Percentiles rank a stretch among this genome's conserved stretches.
phyloP scores from a whole-genome alignment of 2,113 vertebrate species.

The Hemibates koningsi region DNA sequence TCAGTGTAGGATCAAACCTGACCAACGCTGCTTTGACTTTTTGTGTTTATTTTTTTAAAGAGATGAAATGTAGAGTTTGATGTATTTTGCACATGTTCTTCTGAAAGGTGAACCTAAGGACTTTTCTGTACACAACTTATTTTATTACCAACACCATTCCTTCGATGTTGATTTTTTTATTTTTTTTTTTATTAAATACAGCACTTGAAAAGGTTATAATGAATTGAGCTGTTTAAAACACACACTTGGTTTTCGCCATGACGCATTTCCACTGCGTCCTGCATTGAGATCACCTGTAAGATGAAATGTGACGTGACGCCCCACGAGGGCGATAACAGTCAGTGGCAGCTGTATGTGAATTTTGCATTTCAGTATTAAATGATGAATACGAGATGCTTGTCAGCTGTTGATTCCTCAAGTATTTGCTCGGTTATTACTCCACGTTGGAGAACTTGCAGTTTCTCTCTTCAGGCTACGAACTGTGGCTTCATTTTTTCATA shows the following conservation, averaged over 20 bases:
- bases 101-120: conserved; percentile 31
- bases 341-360: conserved; percentile 3
- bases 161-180: background rate
- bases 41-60: conserved; percentile 18
- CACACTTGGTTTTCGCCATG: background rate
- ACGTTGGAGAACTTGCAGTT: background rate
- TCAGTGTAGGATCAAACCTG: conserved; percentile 85
- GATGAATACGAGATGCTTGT: background rate
- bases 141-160: background rate
- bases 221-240: background rate
- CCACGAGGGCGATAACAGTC: background rate
- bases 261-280: background rate
- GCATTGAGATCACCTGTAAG: background rate
- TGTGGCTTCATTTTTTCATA: background rate
- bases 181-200: background rate
- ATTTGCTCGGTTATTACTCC: background rate
- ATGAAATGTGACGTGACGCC: background rate
- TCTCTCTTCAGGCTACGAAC: background rate
- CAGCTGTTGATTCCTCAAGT: conserved; percentile 17
- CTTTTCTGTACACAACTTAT: conserved; percentile 4
- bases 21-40: background rate
- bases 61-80: conserved; percentile 62
- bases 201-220: background rate
- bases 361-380: background rate
- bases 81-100: conserved; percentile 83